Conservation (phyloP, 2,888 invertebrate species). For the Melangyna quadrimaculata region DNA sequence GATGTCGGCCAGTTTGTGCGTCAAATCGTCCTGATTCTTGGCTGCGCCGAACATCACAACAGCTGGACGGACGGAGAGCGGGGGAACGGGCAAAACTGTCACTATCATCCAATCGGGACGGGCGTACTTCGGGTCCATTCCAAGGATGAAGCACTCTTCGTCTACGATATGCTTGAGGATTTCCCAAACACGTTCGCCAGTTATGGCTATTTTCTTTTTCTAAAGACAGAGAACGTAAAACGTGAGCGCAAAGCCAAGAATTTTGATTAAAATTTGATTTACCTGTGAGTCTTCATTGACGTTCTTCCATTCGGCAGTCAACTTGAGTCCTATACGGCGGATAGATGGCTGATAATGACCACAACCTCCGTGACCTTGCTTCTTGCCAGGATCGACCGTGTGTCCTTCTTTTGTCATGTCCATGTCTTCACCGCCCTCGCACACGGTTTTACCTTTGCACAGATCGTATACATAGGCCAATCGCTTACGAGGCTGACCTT, state of each 20-base stretch:
- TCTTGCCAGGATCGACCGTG: conserved; percentile 82
- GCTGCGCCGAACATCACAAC: conserved; percentile 99
- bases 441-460: conserved; percentile 98
- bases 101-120: conserved; percentile 99
- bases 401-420: conserved; percentile 92
- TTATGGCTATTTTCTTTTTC: conserved; percentile 95
- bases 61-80: conserved; percentile 96
- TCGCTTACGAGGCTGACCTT: conserved; percentile 97
- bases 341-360: conserved; percentile 98
- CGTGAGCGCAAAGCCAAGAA: not conserved
- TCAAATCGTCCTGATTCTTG: conserved; percentile 98
- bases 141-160: conserved; percentile 96
- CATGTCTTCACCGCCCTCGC: conserved; percentile 99
- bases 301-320: conserved; percentile 99
- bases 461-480: conserved; percentile 97
- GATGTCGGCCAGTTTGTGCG: conserved; percentile 98
- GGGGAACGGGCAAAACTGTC: conserved; percentile 98
- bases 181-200: conserved; percentile 98
- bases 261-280: conserved; percentile 2
- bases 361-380: conserved; percentile 94
- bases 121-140: conserved; percentile 98
- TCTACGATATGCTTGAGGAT: conserved; percentile 97
- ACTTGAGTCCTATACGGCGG: conserved; percentile 92
- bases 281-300: conserved; percentile 97
- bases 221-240: conserved; percentile 5